Evolutionary conservation across 2,888 invertebrate genomes (phyloP), one percentile per base, ranked within the genome.

Genomic region (Brachylomia viminalis): DNA sequence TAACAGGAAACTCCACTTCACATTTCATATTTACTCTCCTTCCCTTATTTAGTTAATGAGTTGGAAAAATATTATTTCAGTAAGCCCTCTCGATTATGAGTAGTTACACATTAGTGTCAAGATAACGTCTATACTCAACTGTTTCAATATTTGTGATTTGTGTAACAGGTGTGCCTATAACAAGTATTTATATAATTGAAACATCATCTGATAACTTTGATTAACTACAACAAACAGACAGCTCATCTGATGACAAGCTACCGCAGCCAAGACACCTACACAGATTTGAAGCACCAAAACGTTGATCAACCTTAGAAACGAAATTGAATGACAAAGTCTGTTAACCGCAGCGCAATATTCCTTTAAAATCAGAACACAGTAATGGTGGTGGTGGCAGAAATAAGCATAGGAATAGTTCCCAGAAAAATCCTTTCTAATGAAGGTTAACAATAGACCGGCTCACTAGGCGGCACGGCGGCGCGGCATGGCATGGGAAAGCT

Each of bases 61-160:
- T 33, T 52, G 27, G 42, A 30, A 49, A 75, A 58, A 42, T 64
- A 56, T 65, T n/a, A 30, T 27, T 33, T 2, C 13, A 38, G 6
- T 45, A 15, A 6, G n/a, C n/a, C 17, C 30, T 20, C 0, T n/a
- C 13, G 15, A 56, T 23, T 7, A 56, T 42, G 1, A 38, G 11
- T 45, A 7, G 7, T 33, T 56, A n/a, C 45, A 17, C 45, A 54
- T 38, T 23, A 6, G 38, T 49, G 1, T 10, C 8, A 42, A 75
- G 38, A 76, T 58, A 76, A 49, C 11, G n/a, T 17, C 2, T 58
- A 30, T 20, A n/a, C 38, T 49, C 7, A 65, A 75, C 56, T 42
- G 38, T 47, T 54, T 49, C n/a, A 76, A 33, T 76, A 76, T 76
- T 64, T 75, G 42, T 8, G 2, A 49, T 75, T 76, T 65, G 23